These are phyloP conservation scores for Halcyon badia DNA, from an alignment of 2,797 vertebrate genomes.

Conservation along the genomic window DNA sequence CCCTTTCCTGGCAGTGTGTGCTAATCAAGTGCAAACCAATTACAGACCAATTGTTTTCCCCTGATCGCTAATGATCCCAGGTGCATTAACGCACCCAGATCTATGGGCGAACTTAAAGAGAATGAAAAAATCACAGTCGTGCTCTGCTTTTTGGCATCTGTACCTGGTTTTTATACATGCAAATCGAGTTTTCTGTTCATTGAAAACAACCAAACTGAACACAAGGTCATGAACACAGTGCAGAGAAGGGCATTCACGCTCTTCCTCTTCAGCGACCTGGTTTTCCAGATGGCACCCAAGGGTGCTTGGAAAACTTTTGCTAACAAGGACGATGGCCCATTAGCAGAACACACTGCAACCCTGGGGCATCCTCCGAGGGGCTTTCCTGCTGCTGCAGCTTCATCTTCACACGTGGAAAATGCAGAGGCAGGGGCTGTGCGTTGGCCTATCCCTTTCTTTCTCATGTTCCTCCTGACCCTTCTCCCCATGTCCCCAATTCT, in stretches of 20 bases:
- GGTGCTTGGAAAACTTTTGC: not conserved
- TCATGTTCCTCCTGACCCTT: not conserved
- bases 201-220: not conserved
- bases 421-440: accelerated
- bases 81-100: not conserved
- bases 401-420: accelerated
- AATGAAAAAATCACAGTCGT: not conserved
- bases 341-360: not conserved
- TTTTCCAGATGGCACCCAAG: not conserved
- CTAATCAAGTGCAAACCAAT: slow-evolving; percentile 22
- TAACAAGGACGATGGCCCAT: not conserved
- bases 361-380: not conserved
- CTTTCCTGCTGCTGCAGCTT: not conserved
- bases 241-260: not conserved
- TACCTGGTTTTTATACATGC: slow-evolving; percentile 33
- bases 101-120: not conserved
- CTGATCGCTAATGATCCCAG: not conserved
- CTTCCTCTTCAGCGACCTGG: not conserved
- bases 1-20: slow-evolving; percentile 9
- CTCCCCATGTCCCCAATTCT: accelerated
- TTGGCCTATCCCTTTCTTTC: not conserved
- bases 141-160: slow-evolving; percentile 12
- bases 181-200: not conserved
- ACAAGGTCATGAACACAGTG: not conserved
- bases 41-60: not conserved